A percentile compares a stretch with the other conserved stretches of the same genome.
phyloP scores from a whole-genome alignment of 2,113 vertebrate genomes.

The Pipra filicauda region DNA sequence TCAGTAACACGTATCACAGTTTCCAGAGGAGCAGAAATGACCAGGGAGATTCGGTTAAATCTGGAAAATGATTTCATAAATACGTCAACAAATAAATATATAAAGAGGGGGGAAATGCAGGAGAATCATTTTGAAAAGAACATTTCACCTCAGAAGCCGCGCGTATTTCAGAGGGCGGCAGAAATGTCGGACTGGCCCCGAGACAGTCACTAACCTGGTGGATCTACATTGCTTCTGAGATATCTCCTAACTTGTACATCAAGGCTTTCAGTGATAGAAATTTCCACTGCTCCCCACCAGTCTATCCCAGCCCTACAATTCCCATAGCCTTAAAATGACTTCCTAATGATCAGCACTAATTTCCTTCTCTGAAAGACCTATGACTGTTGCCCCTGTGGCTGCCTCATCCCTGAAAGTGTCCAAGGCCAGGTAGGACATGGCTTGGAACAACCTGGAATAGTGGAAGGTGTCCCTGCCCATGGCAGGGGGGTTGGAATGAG shows the following conservation, averaged over 20 bases:
- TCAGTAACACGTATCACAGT: rapidly evolving
- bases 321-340: not conserved
- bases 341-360: not conserved
- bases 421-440: not conserved
- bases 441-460: not conserved
- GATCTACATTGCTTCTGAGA: not conserved
- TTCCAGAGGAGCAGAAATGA: not conserved
- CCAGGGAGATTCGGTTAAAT: not conserved
- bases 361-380: not conserved
- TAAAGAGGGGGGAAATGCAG: not conserved
- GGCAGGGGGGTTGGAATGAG: not conserved
- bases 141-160: not conserved
- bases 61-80: not conserved
- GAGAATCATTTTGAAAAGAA: not conserved
- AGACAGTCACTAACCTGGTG: not conserved
- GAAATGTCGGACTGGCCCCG: not conserved
- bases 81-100: not conserved
- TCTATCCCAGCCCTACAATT: not conserved
- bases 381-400: rapidly evolving
- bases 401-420: not conserved
- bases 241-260: rapidly evolving
- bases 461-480: not conserved
- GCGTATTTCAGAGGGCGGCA: rapidly evolving
- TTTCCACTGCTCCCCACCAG: not conserved
- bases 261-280: not conserved